These are phyloP conservation scores for Poecile atricapillus DNA, from an alignment of 2,113 vertebrate species.

Conservation along the genomic window DNA sequence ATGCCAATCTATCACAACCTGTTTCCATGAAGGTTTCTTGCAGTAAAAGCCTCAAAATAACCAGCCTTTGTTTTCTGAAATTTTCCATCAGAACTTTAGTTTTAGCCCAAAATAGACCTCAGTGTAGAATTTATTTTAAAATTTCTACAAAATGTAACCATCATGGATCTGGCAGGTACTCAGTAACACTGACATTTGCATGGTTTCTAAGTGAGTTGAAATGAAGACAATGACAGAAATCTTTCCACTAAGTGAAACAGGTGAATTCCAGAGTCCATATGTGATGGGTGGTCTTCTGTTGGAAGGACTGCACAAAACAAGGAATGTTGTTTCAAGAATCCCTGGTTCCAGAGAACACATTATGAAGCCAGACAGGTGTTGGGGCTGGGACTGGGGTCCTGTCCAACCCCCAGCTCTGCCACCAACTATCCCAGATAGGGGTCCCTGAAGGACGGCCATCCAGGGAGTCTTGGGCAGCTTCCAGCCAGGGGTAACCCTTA, in stretches of 20 bases:
- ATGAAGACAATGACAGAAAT: not conserved
- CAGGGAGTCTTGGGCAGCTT: no score
- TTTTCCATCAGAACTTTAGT: not conserved
- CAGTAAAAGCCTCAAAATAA: not conserved
- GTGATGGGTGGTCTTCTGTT: not conserved
- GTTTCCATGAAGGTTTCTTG: not conserved
- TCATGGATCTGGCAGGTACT: not conserved
- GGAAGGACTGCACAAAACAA: not conserved
- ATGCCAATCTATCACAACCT: no score
- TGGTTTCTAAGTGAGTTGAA: not conserved
- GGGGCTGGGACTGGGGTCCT: no score
- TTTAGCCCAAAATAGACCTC: not conserved
- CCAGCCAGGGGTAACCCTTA: no score
- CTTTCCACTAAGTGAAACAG: not conserved
- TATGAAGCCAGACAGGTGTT: not conserved
- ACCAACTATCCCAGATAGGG: no score
- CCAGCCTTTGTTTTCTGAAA: not conserved
- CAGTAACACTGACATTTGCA: not conserved
- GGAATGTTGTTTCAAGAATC: not conserved
- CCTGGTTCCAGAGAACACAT: not conserved
- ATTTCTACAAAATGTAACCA: not conserved
- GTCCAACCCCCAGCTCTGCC: no score
- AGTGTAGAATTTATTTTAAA: not conserved
- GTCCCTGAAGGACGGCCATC: no score
- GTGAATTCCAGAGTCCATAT: not conserved